Percentiles rank a stretch among this genome's conserved stretches.
phyloP scores from a whole-genome alignment of 2,797 vertebrate species.

The Peromyscus nudipes region DNA sequence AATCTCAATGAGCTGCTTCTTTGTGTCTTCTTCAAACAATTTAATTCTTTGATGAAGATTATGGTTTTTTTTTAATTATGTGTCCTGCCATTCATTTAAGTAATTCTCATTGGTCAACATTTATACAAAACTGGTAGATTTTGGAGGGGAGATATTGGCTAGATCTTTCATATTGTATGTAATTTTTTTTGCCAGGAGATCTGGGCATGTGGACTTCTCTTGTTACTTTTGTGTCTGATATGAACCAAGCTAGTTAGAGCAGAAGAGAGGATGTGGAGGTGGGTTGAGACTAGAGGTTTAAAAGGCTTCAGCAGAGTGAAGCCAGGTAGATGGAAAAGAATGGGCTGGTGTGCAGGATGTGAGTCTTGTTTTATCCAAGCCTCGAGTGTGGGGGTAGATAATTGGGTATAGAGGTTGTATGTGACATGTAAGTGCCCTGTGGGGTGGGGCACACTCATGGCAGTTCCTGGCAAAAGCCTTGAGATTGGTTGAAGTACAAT shows the following conservation, averaged over 20 bases:
- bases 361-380: neutral
- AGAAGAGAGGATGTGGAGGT: neutral
- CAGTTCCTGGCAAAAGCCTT: neutral
- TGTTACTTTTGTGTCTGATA: neutral
- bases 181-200: neutral
- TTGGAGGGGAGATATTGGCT: neutral
- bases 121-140: neutral
- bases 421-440: neutral
- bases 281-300: neutral
- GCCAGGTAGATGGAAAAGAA: neutral
- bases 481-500: neutral
- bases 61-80: neutral
- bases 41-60: neutral
- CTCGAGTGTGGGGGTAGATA: neutral
- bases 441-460: neutral
- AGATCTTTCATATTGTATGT: neutral
- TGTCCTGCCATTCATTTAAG: neutral
- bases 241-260: neutral
- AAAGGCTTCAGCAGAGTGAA: neutral
- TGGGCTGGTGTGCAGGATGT: neutral
- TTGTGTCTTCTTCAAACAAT: neutral
- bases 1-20: neutral
- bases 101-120: neutral
- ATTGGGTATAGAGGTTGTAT: neutral
- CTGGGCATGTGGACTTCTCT: neutral